Base-by-base conservation (phyloP, 2,797 vertebrate species). In the Pogoniulus pusillus region DNA sequence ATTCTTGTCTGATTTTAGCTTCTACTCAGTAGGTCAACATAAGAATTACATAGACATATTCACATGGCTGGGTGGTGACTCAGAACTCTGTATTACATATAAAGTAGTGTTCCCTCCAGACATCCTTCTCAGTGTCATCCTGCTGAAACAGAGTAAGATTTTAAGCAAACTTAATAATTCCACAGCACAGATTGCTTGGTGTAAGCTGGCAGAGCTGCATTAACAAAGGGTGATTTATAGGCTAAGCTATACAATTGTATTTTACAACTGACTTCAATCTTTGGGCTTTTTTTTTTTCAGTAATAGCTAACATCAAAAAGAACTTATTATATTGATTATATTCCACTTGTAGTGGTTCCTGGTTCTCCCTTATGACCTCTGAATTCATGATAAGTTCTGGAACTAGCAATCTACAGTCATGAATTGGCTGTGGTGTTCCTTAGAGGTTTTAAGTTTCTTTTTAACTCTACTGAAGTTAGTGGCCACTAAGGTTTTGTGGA, bases 251-350 rank as follows among this genome's bases (percentile, higher is more conserved):
- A 55, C 81, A 68, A 73, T 53, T 86, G 24, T 58, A 65, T 91
- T 94, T 93, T 78, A 78, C 73, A 90, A 64, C 83, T 91, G 85
- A 92, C 77, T 78, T 92, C 76, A 87, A 78, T 47, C 51, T 1
- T 41, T 41, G 15, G 39, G 39, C 12, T 12, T 13, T 41, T 41
- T 41, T 73, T 81, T 87, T 82, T 90, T 90, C n/a, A n/a, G 70
- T 77, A 93, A 89, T 85, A 78, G 59, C 66, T 66, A 55, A 87
- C 94, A 92, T 86, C 34, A 87, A 60, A 83, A 87, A 34, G 29
- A 45, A 92, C 74, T 83, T 54, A 89, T 91, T 66, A 30, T 60
- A 22, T 76, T 83, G 60, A 89, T 92, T 66, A 30, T 60, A 24
- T 73, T 89, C 64, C 54, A 51, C 89, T 94, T 85, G 71, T 55